These are phyloP conservation scores for Oophaga sylvatica DNA, from an alignment of 2,797 vertebrate species.

Conservation along the genomic window DNA sequence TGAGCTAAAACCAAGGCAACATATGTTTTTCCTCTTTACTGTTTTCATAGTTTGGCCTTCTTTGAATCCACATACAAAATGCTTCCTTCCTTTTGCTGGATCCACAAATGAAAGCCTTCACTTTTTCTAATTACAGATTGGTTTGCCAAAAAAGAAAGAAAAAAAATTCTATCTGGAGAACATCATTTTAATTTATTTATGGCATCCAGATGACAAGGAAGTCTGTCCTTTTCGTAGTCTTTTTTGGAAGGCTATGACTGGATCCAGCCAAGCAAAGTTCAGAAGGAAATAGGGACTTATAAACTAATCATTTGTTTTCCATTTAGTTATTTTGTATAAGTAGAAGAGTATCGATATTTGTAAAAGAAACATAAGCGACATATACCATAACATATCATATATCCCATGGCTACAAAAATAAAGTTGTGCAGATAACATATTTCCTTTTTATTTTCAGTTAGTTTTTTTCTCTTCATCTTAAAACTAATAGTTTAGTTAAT, in stretches of 20 bases:
- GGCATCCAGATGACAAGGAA: constrained; percentile 81
- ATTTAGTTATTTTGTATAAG: constrained; percentile 17
- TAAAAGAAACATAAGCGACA: not conserved
- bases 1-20: constrained; percentile 66
- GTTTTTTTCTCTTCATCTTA: not conserved
- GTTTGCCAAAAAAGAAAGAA: constrained; percentile 74
- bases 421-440: not conserved
- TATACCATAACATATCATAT: not conserved
- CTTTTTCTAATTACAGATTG: constrained; percentile 77
- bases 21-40: constrained; percentile 76
- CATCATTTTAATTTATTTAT: constrained; percentile 85
- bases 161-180: constrained; percentile 79
- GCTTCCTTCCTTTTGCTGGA: constrained; percentile 77
- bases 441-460: not conserved
- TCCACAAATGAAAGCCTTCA: constrained; percentile 80
- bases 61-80: constrained; percentile 74
- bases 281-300: constrained; percentile 72
- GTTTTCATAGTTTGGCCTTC: constrained; percentile 79
- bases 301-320: constrained; percentile 66
- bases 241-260: constrained; percentile 74
- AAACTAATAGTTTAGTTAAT: not conserved
- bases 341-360: not conserved
- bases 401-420: not conserved
- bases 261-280: constrained; percentile 77
- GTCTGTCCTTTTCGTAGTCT: constrained; percentile 74